These are phyloP conservation scores for Platycnemis pennipes DNA, from an alignment of 2,888 invertebrate species.

Conservation along the genomic window DNA sequence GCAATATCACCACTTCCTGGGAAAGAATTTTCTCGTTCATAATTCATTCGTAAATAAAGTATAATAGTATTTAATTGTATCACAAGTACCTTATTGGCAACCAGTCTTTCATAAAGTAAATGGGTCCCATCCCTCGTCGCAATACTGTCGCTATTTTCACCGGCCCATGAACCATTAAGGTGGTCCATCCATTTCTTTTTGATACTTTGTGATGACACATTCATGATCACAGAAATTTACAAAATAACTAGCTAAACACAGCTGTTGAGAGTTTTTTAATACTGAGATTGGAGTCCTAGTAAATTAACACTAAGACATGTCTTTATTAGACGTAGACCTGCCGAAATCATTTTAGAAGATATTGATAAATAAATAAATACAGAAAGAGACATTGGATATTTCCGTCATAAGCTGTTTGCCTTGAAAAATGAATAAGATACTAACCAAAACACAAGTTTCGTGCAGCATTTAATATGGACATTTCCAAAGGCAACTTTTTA, in stretches of 20 bases:
- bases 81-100: slow-evolving; percentile 79
- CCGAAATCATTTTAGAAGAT: not conserved
- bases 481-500: not conserved
- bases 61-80: not conserved
- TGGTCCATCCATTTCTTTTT: slow-evolving; percentile 82
- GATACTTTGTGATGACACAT: slow-evolving; percentile 71
- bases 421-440: not conserved
- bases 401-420: not conserved
- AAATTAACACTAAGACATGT: not conserved
- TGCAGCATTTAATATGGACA: not conserved
- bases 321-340: not conserved
- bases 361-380: not conserved
- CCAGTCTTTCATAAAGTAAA: slow-evolving; percentile 81
- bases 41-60: not conserved
- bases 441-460: not conserved
- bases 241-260: not conserved
- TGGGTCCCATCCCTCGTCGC: slow-evolving; percentile 81
- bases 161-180: slow-evolving; percentile 82
- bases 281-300: not conserved
- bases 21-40: not conserved
- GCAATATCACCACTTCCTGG: slow-evolving; percentile 75
- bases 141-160: slow-evolving; percentile 81
- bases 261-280: not conserved
- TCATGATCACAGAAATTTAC: slow-evolving; percentile 48
- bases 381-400: not conserved